Conservation (phyloP, 1,140 invertebrate species). For the Rhopalosiphum maidis region DNA sequence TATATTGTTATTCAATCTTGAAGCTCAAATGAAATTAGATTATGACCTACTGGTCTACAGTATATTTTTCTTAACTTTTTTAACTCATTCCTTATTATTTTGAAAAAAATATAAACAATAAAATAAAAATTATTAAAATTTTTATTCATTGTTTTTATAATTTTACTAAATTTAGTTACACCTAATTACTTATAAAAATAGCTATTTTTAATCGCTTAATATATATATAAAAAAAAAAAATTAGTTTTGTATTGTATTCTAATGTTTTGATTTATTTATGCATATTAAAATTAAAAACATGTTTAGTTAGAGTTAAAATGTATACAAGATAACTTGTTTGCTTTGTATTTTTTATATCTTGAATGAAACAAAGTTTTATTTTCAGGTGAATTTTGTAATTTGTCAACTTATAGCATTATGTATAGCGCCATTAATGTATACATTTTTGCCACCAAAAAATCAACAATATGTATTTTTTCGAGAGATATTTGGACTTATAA, state of each 20-base stretch:
- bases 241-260: background rate
- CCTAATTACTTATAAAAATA: background rate
- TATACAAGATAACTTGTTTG: background rate
- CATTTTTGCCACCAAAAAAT: conserved; percentile 72
- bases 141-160: background rate
- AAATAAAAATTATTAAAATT: background rate
- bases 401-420: conserved; percentile 80
- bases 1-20: background rate
- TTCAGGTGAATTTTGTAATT: conserved; percentile 83
- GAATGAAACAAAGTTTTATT: conserved; percentile 62
- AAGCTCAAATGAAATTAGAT: background rate
- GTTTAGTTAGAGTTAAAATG: background rate
- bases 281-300: background rate
- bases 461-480: conserved; percentile 71
- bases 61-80: background rate
- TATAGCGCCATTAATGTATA: conserved; percentile 77
- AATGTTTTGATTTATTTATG: background rate
- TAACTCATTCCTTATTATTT: background rate
- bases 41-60: background rate
- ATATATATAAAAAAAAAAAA: background rate
- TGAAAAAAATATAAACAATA: background rate
- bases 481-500: conserved; percentile 69
- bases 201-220: background rate
- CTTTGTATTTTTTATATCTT: background rate
- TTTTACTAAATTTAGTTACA: background rate